A percentile compares a stretch with the other conserved stretches of the same genome.
Evolutionary conservation across 2,113 vertebrate genomes (phyloP).

Genomic region (Cinclus cinclus): DNA sequence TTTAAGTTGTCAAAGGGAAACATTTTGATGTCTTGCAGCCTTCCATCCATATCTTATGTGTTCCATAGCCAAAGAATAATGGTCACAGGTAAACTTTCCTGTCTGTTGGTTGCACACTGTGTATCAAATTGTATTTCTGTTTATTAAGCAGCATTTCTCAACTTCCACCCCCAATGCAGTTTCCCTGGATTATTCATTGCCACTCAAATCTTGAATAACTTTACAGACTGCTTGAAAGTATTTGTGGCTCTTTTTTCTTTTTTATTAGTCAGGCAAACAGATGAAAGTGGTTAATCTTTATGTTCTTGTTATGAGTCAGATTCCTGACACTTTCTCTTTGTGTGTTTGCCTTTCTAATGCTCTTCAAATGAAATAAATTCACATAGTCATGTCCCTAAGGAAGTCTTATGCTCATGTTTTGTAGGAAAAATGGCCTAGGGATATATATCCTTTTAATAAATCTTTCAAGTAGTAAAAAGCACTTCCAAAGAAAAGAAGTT

Average conservation of each 20-base stretch:
- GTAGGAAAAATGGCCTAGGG: background rate
- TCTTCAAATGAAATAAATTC: slow-evolving; percentile 33
- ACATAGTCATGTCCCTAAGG: background rate
- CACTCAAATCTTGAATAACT: background rate
- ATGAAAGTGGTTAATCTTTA: background rate
- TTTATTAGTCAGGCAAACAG: background rate
- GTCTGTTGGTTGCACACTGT: background rate
- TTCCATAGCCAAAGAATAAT: background rate
- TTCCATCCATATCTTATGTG: background rate
- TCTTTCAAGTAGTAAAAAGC: background rate
- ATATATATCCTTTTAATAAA: slow-evolving; percentile 1
- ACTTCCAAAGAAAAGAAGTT: background rate
- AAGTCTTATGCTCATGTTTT: background rate
- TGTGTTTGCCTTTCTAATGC: background rate
- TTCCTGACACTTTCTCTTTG: background rate
- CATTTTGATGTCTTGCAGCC: background rate
- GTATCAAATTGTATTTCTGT: background rate
- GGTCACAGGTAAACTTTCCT: background rate
- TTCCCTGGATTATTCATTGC: background rate
- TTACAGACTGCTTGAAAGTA: background rate
- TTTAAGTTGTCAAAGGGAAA: background rate
- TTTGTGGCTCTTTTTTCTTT: background rate
- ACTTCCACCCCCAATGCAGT: background rate
- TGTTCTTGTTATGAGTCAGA: background rate
- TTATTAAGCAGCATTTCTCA: background rate